Percentiles rank a stretch among this genome's conserved stretches.
These are phyloP conservation scores for Eristalinus sepulchralis DNA, from an alignment of 2,888 invertebrate species.

Conservation along the genomic window DNA sequence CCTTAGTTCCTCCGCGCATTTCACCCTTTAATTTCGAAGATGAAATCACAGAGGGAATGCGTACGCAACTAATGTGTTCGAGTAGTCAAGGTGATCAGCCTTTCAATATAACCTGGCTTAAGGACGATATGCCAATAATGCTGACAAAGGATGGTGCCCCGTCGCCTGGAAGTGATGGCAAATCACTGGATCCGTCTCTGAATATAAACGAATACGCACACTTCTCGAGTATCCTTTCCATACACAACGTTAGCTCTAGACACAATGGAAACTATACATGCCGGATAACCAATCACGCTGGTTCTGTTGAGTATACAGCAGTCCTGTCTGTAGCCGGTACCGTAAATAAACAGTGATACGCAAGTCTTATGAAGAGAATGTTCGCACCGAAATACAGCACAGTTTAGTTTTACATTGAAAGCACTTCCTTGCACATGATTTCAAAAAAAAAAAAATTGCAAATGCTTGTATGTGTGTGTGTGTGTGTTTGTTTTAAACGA, in stretches of 20 bases:
- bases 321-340: slow-evolving; percentile 83
- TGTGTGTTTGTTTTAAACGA: too few species aligned
- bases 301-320: slow-evolving; percentile 82
- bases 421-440: slow-evolving; percentile 25
- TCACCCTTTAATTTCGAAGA: slow-evolving; percentile 91
- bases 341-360: slow-evolving; percentile 63
- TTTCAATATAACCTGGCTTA: slow-evolving; percentile 83
- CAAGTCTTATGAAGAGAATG: slow-evolving; percentile 8
- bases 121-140: slow-evolving; percentile 81
- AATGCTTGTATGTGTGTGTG: neutral
- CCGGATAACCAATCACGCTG: slow-evolving; percentile 80
- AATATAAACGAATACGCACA: slow-evolving; percentile 83
- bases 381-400: slow-evolving; percentile 23
- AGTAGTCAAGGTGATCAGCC: slow-evolving; percentile 83
- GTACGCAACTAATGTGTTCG: slow-evolving; percentile 86
- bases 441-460: neutral
- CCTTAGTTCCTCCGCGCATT: slow-evolving; percentile 91
- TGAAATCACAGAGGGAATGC: slow-evolving; percentile 89
- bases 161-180: slow-evolving; percentile 16
- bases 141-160: slow-evolving; percentile 72
- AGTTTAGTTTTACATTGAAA: neutral
- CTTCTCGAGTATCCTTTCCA: slow-evolving; percentile 82
- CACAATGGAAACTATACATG: slow-evolving; percentile 82
- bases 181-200: slow-evolving; percentile 77
- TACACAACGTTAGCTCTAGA: slow-evolving; percentile 80